Base-by-base conservation (phyloP, 2,888 invertebrate genomes). In the Maniola hyperantus region DNA sequence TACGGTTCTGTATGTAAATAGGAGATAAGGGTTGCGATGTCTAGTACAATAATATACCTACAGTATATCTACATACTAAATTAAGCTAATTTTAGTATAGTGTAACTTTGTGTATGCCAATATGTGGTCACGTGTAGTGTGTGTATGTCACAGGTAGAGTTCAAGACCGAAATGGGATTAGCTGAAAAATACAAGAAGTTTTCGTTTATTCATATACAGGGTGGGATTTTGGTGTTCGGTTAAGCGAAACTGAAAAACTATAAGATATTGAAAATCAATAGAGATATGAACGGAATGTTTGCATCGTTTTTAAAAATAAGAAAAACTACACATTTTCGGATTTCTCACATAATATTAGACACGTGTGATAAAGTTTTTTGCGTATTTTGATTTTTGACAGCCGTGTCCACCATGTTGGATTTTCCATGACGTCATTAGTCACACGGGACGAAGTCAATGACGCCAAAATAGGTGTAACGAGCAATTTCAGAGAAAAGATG, bases 1-100 rank as follows among this genome's bases (percentile, higher is more conserved):
- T 76, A 13, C 39, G 54, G 57, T 63, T 66, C 67, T 71, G 71
- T 68, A 70, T 71, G 71, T 70, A 70, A 70, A 70, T 70, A 70
- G 54, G 39, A 58, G 61, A 48, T 65, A 70, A 53, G 69, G 69
- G 67, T 63, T 67, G 69, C 20, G 61, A 59, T 55, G 15, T 44
- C 54, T 39, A 55, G 18, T 36, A 15, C 15, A 18, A 13, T 20
- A 6, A 6, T 5, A 4, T 13, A 33, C 26, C n/a, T n/a, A 26
- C 26, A 26, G 11, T 51, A 4, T 20, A 26, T 51, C 4, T 50
- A 20, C n/a, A n/a, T 26, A 26, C 46, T n/a, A n/a, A n/a, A 13
- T 13, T 15, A 15, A 6, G 48, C 7, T 48, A 15, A 18, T 48
- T 26, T 4, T 26, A n/a, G n/a, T 18, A 10, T 42, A 42, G 11